Conservation (phyloP, 2,888 invertebrate species). For the Alitta virens region DNA sequence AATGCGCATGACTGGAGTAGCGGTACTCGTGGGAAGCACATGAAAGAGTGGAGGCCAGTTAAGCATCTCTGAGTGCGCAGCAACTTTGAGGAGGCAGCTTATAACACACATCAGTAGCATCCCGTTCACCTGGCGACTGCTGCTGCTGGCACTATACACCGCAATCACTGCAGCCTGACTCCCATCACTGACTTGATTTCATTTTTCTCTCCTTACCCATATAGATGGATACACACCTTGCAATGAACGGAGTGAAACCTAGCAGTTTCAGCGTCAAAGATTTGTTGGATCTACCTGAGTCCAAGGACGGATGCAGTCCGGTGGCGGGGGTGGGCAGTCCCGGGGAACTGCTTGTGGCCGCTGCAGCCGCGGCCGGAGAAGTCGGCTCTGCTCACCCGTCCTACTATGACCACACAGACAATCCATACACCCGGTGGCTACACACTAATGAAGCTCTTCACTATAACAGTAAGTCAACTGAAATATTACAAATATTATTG, state of each 20-base stretch:
- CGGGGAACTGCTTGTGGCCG: neutral
- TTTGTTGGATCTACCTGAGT: constrained; percentile 16
- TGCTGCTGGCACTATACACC: too few relatives aligned
- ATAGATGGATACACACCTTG: constrained; percentile 18
- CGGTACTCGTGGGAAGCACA: too few relatives aligned
- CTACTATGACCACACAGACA: constrained; percentile 50
- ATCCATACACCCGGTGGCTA: constrained; percentile 61
- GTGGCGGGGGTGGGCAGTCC: neutral
- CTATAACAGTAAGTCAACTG: too few relatives aligned
- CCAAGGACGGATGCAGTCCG: constrained; percentile 13
- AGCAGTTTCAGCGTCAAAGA: constrained; percentile 18
- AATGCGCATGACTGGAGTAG: too few relatives aligned
- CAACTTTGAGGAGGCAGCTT: too few relatives aligned
- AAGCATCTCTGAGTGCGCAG: too few relatives aligned
- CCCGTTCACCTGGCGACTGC: too few relatives aligned
- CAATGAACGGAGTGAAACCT: constrained; percentile 11
- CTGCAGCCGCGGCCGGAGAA: neutral
- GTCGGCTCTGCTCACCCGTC: neutral
- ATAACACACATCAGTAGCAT: too few relatives aligned
- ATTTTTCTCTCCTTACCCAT: neutral
- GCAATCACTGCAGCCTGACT: too few relatives aligned
- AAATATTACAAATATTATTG: too few relatives aligned
- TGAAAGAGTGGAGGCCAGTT: too few relatives aligned
- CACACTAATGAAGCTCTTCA: constrained; percentile 36
- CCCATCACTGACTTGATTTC: too few relatives aligned